Evolutionary conservation across 2,888 invertebrate species (phyloP).

Genomic region (Stenichneumon culpator): DNA sequence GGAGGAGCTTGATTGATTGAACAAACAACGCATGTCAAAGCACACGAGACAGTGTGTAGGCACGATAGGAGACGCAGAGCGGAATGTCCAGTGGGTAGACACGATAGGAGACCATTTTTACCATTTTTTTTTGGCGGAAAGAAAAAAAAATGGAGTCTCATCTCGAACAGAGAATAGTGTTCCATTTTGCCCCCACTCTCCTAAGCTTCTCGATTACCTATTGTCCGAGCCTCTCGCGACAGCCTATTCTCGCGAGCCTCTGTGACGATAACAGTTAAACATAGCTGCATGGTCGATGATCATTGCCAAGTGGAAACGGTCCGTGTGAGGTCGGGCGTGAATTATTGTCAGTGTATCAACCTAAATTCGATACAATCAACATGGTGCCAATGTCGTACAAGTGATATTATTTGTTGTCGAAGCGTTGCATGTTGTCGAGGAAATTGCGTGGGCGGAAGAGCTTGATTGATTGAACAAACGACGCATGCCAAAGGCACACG

Average conservation of each 20-base stretch:
- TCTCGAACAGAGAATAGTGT: too few species aligned
- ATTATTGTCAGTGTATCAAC: background rate
- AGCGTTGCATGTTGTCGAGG: background rate
- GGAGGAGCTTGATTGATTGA: slow-evolving; percentile 45
- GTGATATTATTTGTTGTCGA: background rate
- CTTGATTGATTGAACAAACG: slow-evolving; percentile 58
- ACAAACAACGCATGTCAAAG: slow-evolving; percentile 55
- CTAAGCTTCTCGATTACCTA: too few species aligned
- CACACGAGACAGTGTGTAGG: background rate
- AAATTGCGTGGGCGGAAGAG: slow-evolving; percentile 33
- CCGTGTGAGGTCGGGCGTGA: background rate
- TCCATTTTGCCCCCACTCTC: too few species aligned
- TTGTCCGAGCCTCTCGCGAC: too few species aligned
- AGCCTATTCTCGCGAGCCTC: too few species aligned
- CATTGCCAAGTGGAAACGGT: background rate
- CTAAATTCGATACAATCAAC: background rate
- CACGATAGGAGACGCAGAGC: too few species aligned
- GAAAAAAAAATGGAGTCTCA: too few species aligned
- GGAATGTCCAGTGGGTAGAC: too few species aligned
- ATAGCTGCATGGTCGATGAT: too few species aligned
- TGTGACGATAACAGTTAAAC: too few species aligned
- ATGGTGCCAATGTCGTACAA: background rate
- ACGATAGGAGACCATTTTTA: slow-evolving; percentile 65
- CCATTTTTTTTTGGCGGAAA: background rate
- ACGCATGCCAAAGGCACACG: slow-evolving; percentile 40